These are phyloP conservation scores for Brachyhypopomus gauderio DNA, from an alignment of 2,113 vertebrate species.

Conservation along the genomic window DNA sequence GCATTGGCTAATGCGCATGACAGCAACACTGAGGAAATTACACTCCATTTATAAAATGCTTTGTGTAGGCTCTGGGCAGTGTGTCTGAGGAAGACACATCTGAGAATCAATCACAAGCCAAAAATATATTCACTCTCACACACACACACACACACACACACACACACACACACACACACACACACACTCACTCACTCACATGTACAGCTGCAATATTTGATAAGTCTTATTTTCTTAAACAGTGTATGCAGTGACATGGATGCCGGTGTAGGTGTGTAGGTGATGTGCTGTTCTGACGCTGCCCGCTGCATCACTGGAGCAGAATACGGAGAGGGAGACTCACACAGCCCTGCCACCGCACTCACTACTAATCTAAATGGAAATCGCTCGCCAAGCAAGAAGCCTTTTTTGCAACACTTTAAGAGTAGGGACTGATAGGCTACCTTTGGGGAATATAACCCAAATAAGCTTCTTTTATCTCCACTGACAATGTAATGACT, in stretches of 20 bases:
- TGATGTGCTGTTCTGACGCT: conserved; percentile 12
- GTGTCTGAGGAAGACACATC: conserved; percentile 1
- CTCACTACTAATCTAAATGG: conserved; percentile 69
- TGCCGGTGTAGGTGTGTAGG: conserved; percentile 5
- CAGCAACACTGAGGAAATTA: neutral
- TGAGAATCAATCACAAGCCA: neutral
- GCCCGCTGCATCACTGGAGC: neutral
- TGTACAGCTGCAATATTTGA: conserved; percentile 23
- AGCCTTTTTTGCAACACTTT: conserved; percentile 51
- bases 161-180: no score
- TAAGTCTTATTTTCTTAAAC: conserved; percentile 9
- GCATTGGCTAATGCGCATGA: neutral
- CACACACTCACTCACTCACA: conserved; percentile 4
- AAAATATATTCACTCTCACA: no score
- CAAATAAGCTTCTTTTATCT: conserved; percentile 50
- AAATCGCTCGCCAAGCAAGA: conserved; percentile 64
- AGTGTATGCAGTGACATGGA: neutral
- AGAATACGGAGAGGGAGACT: conserved; percentile 28
- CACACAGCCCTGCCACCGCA: conserved; percentile 49
- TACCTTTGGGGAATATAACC: conserved; percentile 47
- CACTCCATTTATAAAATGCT: neutral
- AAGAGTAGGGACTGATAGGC: conserved; percentile 44
- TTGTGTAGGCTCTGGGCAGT: neutral
- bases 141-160: no score
- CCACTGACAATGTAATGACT: conserved; percentile 59